Base-by-base conservation (phyloP, 2,888 invertebrate genomes). In the Petrophora chlorosata region DNA sequence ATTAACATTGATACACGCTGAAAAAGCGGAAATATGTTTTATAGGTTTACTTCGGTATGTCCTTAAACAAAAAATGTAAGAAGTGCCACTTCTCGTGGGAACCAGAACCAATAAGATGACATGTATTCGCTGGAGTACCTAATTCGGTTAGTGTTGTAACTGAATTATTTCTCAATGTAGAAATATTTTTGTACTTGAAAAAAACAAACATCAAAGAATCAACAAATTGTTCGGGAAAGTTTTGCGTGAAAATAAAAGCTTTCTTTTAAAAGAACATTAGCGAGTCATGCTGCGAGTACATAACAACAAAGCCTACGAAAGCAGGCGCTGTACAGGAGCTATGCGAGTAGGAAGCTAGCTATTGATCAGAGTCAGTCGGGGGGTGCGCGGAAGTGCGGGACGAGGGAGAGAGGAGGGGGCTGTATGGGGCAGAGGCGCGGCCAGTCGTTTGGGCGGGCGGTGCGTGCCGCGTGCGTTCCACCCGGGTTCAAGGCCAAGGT, bases 401-500 rank as follows among this genome's bases (percentile, higher is more conserved):
- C 65, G 61, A 60, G 59, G 58, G 65, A 61, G 48, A 42, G 32
- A 19, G 64, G 61, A 60, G 59, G 58, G 65, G 61, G 61, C 8
- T 39, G 26, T 22, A 63, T 63, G 56, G 60, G 53, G 64, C 65
- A 72, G 72, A 70, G 77, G 72, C 71, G 71, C 72, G 77, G 73
- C 73, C 76, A 70, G 76, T 66, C 72, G 73, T 79, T 81, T 79
- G 83, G 84, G 82, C 84, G 85, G 84, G 80, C 74, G 76, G 78
- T 79, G 80, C 83, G 85, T 82, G 75, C 78, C 72, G 71, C 73
- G 78, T 80, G 83, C 81, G 82, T 81, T 80, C 76, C 79, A 78
- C 74, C 70, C 74, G 76, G 79, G 89, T 88, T 89, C 89, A 89
- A 87, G 89, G 90, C 65, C 84, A 86, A 83, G 82, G 82, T 72